Base-by-base conservation (phyloP, 2,797 vertebrate species). In the Ctenochaetus hawaiiensis region DNA sequence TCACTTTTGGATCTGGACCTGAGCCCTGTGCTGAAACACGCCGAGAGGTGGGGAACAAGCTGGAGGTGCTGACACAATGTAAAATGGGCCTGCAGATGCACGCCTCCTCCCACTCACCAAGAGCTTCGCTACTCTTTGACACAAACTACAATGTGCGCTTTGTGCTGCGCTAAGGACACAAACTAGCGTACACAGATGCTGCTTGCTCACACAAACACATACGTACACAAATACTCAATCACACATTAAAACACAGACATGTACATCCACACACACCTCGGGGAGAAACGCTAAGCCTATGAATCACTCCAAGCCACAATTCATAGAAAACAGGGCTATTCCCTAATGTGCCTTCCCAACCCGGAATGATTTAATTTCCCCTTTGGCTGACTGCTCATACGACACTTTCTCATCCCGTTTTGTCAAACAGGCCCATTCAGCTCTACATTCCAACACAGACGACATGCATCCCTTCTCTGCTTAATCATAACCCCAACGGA, bases 311-410 rank as follows among this genome's bases (percentile, higher is more conserved):
- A 81, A 93, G 80, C 87, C 84, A 80, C 82, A 88, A 83, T 62
- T 80, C 78, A 84, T 82, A 90, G 67, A 85, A 92, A 93, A 87
- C 84, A 51, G 67, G 74, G 56, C 79, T 83, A 87, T 91, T 92
- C 86, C 88, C 86, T 18, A 74, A 81, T 58, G 88, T 74, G 72
- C 85, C 89, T 90, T 90, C 85, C 90, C 87, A 87, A 90, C 91
- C 80, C 87, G 90, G 93, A 93, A 93, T 93, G 87, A 94, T 91
- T 93, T 87, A 86, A 94, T 94, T 94, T 94, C 90, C 93, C 89
- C 71, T 88, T 91, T 90, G 94, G 91, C 92, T 58, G 82, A 77
- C 88, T 74, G 84, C 59, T 80, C 76, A 69, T 73, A 82, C 76
- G 72, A 91, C 90, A 90, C 88, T 89, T 83, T 91, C 86, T 91